Evolutionary conservation across 1,140 invertebrate genomes (phyloP).

Genomic region (Heliconius congener): DNA sequence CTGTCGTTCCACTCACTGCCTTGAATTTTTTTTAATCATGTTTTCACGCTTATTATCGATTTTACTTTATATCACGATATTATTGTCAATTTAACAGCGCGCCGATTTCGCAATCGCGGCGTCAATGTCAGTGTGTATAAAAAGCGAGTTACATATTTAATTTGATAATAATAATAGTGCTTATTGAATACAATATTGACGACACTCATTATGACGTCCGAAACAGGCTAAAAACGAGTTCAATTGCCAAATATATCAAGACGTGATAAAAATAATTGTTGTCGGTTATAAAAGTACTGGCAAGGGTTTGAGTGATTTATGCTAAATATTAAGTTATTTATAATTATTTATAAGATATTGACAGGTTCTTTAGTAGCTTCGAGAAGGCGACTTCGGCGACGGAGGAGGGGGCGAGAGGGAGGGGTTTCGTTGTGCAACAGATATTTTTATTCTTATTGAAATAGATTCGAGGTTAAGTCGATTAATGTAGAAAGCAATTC

Average conservation of each 20-base stretch:
- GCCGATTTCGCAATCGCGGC: background rate
- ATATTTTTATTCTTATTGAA: slow-evolving; percentile 25
- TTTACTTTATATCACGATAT: slow-evolving; percentile 21
- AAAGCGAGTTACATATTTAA: background rate
- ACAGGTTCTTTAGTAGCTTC: background rate
- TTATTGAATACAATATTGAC: background rate
- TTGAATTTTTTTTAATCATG: slow-evolving; percentile 20
- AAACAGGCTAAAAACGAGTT: background rate
- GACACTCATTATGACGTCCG: background rate
- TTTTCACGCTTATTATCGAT: slow-evolving; percentile 19
- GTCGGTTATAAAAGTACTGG: background rate
- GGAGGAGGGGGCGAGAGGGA: background rate
- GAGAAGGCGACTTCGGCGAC: background rate
- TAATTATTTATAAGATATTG: background rate
- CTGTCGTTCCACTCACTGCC: background rate
- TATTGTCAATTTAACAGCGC: slow-evolving; percentile 24
- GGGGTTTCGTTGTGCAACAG: slow-evolving; percentile 22
- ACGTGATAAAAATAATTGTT: background rate
- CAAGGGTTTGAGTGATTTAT: background rate
- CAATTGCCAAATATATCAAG: background rate
- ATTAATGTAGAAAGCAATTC: slow-evolving; percentile 20
- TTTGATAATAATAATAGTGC: background rate
- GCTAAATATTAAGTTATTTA: background rate
- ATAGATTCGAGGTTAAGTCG: slow-evolving; percentile 28
- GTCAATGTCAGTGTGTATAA: slow-evolving; percentile 1